Base-by-base conservation (phyloP, 2,888 invertebrate genomes). In the Nysson spinosus region DNA sequence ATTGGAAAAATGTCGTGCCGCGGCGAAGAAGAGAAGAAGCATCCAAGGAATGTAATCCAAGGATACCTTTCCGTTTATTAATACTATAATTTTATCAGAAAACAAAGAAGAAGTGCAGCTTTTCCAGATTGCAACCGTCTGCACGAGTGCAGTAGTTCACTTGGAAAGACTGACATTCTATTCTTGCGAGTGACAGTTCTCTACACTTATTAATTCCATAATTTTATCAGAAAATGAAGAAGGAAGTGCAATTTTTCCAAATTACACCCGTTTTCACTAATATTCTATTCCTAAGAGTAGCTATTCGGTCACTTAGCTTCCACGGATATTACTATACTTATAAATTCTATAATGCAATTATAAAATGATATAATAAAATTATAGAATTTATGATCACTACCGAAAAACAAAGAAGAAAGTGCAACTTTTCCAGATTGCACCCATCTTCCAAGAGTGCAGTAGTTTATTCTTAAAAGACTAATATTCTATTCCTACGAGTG, bases 401-500 rank as follows among this genome's bases (percentile, higher is more conserved):
- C n/a, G n/a, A n/a, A n/a, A n/a, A n/a, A n/a, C n/a, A n/a, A n/a
- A 40, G 55, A 24, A 55, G 9, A 22, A 35, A 26, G 55, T 26
- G 55, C 55, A 55, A 61, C 55, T 55, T 55, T 61, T 61, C 47
- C 61, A 61, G 47, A 61, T 55, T 47, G 55, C 42, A 14, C 37
- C 20, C 12, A 5, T 22, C 35, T 55, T 46, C 55, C 39, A 40
- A 46, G 35, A 19, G 22, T 39, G 19, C 3, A 12, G 20, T 37
- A 37, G 49, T 49, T 61, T 68, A 56, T 68, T 67, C 61, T 51
- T 61, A 37, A 67, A 67, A 52, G 50, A 50, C 43, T 63, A 54
- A 60, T 50, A 66, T 46, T 32, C 50, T 50, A 42, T 24, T 40
- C 35, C 19, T 39, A 20, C 30, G 37, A 65, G 46, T 55, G 22